Percentiles rank a stretch among this genome's conserved stretches.
Evolutionary conservation across 1,140 invertebrate genomes (phyloP).

Genomic region (Neodiprion lecontei): DNA sequence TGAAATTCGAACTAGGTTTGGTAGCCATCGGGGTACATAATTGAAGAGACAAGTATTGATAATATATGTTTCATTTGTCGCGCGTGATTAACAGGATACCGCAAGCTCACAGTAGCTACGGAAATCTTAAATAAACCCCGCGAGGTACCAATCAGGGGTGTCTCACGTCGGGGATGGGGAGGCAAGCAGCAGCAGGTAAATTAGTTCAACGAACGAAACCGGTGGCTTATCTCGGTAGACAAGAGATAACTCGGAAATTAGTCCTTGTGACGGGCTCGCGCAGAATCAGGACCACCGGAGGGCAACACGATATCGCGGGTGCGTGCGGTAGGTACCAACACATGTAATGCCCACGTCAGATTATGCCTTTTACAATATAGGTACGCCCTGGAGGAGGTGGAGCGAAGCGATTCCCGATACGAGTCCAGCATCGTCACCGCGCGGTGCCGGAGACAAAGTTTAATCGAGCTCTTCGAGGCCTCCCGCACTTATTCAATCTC

Average conservation of each 20-base stretch:
- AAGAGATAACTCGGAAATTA: neutral
- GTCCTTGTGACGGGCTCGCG: neutral
- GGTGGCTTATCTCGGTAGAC: too few relatives aligned
- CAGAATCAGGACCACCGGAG: conserved; percentile 6
- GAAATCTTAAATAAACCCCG: too few relatives aligned
- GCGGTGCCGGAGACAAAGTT: neutral
- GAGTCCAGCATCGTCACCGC: neutral
- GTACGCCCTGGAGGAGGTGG: neutral
- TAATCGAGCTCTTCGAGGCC: neutral
- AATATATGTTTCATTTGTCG: too few relatives aligned
- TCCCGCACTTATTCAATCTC: neutral
- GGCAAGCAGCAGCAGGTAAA: too few relatives aligned
- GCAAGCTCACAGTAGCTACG: too few relatives aligned
- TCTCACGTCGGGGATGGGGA: too few relatives aligned
- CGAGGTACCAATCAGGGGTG: too few relatives aligned
- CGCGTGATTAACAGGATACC: too few relatives aligned
- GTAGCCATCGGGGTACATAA: too few relatives aligned
- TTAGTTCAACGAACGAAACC: too few relatives aligned
- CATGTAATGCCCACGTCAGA: neutral
- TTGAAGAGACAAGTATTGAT: too few relatives aligned
- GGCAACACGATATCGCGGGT: neutral
- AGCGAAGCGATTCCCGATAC: neutral
- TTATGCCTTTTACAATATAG: neutral
- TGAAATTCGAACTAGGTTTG: neutral
- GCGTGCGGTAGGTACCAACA: conserved; percentile 1